Percentiles rank a stretch among this genome's conserved stretches.
Conservation (phyloP, 2,888 invertebrate genomes). For the Scrobipalpa atriplicella region DNA sequence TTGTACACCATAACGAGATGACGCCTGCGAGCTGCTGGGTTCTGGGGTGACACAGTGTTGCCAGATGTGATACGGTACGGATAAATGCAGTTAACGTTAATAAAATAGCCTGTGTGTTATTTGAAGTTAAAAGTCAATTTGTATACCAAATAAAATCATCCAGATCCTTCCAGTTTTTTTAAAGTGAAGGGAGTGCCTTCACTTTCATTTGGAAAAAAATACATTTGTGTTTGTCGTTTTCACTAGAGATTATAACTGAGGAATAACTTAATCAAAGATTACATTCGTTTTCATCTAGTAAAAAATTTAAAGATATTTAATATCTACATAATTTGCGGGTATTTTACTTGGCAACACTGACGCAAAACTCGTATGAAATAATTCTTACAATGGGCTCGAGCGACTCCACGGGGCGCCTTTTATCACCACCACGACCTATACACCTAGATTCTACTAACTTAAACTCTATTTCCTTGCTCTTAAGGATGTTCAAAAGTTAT, state of each 20-base stretch:
- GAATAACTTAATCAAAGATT: too few relatives aligned
- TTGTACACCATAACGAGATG: slow-evolving; percentile 9
- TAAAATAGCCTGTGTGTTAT: too few relatives aligned
- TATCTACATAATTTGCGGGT: neutral
- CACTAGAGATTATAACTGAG: too few relatives aligned
- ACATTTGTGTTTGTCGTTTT: too few relatives aligned
- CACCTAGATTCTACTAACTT: slow-evolving; percentile 23
- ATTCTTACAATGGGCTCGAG: slow-evolving; percentile 59
- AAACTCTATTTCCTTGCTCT: neutral
- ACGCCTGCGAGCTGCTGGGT: slow-evolving; percentile 11
- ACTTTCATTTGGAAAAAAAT: too few relatives aligned
- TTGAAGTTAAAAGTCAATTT: too few relatives aligned
- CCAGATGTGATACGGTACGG: neutral
- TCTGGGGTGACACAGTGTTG: neutral
- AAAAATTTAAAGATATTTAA: too few relatives aligned
- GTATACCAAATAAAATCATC: too few relatives aligned
- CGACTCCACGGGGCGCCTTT: slow-evolving; percentile 63
- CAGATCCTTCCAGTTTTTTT: too few relatives aligned
- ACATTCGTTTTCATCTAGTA: too few relatives aligned
- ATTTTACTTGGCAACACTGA: slow-evolving; percentile 40
- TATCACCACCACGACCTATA: slow-evolving; percentile 38
- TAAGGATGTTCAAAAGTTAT: slow-evolving; percentile 30
- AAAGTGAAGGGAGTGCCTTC: too few relatives aligned
- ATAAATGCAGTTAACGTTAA: too few relatives aligned
- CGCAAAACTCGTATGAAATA: slow-evolving; percentile 55